These are phyloP conservation scores for Hirudinaria manillensis DNA, from an alignment of 2,888 invertebrate species.

Conservation along the genomic window DNA sequence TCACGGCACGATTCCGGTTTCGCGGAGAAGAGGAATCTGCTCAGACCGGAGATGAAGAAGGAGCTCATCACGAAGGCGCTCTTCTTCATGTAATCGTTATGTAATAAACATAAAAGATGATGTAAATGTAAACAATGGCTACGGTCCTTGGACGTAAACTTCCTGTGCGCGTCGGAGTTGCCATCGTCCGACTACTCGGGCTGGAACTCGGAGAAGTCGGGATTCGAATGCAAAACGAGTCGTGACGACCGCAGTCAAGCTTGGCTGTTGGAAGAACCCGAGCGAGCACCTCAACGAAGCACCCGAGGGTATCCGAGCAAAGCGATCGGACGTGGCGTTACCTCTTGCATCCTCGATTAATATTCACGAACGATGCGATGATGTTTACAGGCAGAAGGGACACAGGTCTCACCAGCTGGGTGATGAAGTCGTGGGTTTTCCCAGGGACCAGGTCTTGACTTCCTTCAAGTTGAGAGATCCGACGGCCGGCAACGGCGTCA, in stretches of 20 bases:
- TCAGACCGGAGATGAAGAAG: slow-evolving; percentile 4
- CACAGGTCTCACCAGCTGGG: neutral
- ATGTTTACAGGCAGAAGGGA: neutral
- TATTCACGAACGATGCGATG: too few relatives aligned
- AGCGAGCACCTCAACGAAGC: too few relatives aligned
- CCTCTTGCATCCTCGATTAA: too few relatives aligned
- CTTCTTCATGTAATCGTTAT: neutral
- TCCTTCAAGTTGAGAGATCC: neutral
- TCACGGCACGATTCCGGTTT: neutral
- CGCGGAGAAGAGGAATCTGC: neutral
- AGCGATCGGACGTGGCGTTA: too few relatives aligned
- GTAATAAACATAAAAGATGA: neutral
- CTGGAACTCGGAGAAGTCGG: too few relatives aligned
- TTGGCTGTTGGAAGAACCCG: too few relatives aligned
- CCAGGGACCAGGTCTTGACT: neutral
- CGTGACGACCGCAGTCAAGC: too few relatives aligned
- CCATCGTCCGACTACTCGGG: too few relatives aligned
- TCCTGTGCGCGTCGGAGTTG: too few relatives aligned
- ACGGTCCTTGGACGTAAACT: too few relatives aligned
- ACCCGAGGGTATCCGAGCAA: neutral
- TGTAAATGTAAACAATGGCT: too few relatives aligned
- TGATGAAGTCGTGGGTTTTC: neutral
- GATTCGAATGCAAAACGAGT: too few relatives aligned
- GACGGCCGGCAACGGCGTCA: neutral
- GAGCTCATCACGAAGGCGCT: slow-evolving; percentile 16